Evolutionary conservation across 2,888 invertebrate genomes (phyloP).

Genomic region (Linnaemya tessellans): DNA sequence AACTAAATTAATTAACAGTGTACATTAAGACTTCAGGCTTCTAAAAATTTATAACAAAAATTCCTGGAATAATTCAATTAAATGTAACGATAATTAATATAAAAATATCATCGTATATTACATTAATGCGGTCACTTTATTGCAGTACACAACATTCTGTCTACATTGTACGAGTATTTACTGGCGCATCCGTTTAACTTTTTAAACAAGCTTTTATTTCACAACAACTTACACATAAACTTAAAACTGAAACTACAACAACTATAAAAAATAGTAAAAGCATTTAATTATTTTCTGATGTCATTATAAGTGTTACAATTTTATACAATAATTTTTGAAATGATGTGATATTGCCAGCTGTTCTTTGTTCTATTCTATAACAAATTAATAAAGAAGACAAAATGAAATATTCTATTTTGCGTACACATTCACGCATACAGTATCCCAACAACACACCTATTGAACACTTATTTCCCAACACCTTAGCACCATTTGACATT

Average conservation of each 20-base stretch:
- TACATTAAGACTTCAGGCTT: too few species aligned
- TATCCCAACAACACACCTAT: conserved; percentile 36
- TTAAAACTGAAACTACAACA: conserved; percentile 12
- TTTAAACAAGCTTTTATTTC: conserved; percentile 32
- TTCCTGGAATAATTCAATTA: conserved; percentile 21
- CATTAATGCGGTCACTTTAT: conserved; percentile 14
- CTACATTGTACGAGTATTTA: neutral
- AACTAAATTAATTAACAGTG: neutral
- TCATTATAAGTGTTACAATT: conserved; percentile 41
- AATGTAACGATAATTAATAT: conserved; percentile 21
- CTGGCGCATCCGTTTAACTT: neutral
- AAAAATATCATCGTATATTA: neutral
- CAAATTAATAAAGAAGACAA: conserved; percentile 18
- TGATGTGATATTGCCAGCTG: neutral
- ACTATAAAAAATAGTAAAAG: conserved; percentile 10
- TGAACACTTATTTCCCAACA: conserved; percentile 54
- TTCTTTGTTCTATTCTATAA: conserved; percentile 40
- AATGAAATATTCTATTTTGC: too few species aligned
- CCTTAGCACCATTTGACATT: conserved; percentile 35
- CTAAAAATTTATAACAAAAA: neutral
- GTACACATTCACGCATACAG: too few species aligned
- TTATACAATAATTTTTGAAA: neutral
- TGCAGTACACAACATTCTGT: neutral
- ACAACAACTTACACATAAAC: conserved; percentile 31
- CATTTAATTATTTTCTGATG: conserved; percentile 53